Conservation (phyloP, 2,113 vertebrate genomes). For the Gopherus evgoodei region DNA sequence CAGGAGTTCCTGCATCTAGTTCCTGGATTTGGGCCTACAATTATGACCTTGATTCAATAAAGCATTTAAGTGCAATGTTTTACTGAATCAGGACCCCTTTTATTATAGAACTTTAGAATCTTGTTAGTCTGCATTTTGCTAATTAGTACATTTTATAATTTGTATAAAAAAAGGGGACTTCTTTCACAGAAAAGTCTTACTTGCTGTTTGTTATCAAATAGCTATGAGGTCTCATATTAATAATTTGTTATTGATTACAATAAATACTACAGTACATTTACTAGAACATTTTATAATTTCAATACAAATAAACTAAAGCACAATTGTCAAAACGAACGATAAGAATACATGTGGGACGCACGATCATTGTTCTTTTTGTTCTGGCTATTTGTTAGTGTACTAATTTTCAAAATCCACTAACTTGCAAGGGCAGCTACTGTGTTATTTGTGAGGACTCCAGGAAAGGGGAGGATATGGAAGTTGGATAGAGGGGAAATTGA, state of each 20-base stretch:
- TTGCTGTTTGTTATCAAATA: not conserved
- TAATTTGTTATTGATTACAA: not conserved
- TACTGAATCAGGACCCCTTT: not conserved
- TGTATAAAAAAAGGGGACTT: not conserved
- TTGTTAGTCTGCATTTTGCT: not conserved
- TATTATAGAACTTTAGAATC: not conserved
- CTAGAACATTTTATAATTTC: not conserved
- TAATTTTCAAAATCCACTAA: constrained; percentile 5
- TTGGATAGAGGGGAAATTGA: not conserved
- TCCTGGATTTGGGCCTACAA: not conserved
- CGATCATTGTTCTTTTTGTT: not conserved
- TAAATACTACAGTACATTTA: not conserved
- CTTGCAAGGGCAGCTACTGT: accelerated
- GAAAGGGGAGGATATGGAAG: constrained; percentile 21
- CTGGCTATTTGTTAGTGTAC: not conserved
- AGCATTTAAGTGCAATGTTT: not conserved
- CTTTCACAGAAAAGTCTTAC: not conserved
- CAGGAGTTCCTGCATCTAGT: not conserved
- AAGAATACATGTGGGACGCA: not conserved
- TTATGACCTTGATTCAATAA: not conserved
- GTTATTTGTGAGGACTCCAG: not conserved
- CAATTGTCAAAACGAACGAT: not conserved
- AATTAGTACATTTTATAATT: not conserved
- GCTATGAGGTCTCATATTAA: not conserved
- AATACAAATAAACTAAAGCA: not conserved